Evolutionary conservation across 2,113 vertebrate genomes (phyloP), one percentile per base, ranked within the genome.

Genomic region (Malaclemys terrapin): DNA sequence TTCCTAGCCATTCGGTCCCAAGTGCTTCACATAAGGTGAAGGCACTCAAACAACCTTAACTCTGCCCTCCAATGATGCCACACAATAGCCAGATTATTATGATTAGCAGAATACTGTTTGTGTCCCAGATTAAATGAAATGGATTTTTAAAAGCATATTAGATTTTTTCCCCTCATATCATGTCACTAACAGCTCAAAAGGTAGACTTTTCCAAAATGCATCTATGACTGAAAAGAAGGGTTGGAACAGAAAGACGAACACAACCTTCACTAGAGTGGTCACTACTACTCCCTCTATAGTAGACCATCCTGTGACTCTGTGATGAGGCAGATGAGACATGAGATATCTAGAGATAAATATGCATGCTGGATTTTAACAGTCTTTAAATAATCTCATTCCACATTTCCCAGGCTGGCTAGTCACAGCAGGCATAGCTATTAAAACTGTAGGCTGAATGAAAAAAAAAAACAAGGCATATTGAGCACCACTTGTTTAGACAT

Each of bases 401-500:
- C 6, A 76, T 76, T 45, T 45, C 11, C 72, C 72, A 76, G 24
- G 24, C 10, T 76, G 38, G 11, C 72, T 45, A 89, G 75, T 82
- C 86, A 76, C 2, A 76, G 0, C 82, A 94, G 84, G 89, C 24
- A 47, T 31, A 52, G 10, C 17, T 47, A 80, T 89, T 27, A 83
- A 80, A 88, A 69, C 72, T 95, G 65, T 5, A 87, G 85, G 81
- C 81, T 93, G 85, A 85, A 72, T 1, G 53, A 62, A 78, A 85
- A 0, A 85, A 0, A 0, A 0, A 25, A 92, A 54, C 78, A 95
- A 96, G 95, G 89, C 95, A 59, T 35, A 75, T 87, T 93, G 89
- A 89, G 47, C 91, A 42, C 79, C 85, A 85, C 53, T 95, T 94
- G 42, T 94, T 96, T 14, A 89, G 92, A 85, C 10, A 27, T 20